Percentiles rank a stretch among this genome's conserved stretches.
Evolutionary conservation across 2,797 vertebrate species (phyloP).

Genomic region (Anguilla megastoma): DNA sequence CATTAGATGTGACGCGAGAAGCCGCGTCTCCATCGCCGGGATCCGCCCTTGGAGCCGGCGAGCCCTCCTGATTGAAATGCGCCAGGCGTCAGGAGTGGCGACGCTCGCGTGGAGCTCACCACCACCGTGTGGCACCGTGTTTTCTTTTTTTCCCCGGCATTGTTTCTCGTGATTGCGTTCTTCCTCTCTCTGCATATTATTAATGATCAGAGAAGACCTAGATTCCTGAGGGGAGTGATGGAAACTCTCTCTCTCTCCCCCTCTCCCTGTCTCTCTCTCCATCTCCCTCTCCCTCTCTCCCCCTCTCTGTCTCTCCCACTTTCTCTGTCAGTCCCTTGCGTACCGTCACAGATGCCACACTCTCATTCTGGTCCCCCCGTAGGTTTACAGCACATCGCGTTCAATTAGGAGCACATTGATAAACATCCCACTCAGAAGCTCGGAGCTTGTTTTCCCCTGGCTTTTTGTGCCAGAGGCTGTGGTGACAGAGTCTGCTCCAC

Average conservation of each 20-base stretch:
- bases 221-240: background rate
- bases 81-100: background rate
- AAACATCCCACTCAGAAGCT: constrained; percentile 25
- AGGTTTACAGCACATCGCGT: constrained; percentile 30
- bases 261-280: background rate
- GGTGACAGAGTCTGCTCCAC: constrained; percentile 5
- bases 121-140: background rate
- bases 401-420: constrained; percentile 28
- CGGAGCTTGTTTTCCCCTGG: background rate
- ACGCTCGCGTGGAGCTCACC: background rate
- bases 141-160: background rate
- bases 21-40: constrained; percentile 44
- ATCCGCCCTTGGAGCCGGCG: constrained; percentile 39
- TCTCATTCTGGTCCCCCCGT: background rate
- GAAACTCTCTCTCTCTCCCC: background rate
- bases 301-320: background rate
- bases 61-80: constrained; percentile 29
- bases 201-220: background rate
- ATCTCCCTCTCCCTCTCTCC: background rate
- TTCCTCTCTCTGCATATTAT: constrained; percentile 5
- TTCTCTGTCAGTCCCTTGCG: background rate
- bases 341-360: constrained; percentile 28
- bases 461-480: background rate
- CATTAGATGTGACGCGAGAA: constrained; percentile 49
- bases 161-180: background rate